These are phyloP conservation scores for Dryadula phaetusa DNA, from an alignment of 2,888 invertebrate genomes.

Conservation along the genomic window DNA sequence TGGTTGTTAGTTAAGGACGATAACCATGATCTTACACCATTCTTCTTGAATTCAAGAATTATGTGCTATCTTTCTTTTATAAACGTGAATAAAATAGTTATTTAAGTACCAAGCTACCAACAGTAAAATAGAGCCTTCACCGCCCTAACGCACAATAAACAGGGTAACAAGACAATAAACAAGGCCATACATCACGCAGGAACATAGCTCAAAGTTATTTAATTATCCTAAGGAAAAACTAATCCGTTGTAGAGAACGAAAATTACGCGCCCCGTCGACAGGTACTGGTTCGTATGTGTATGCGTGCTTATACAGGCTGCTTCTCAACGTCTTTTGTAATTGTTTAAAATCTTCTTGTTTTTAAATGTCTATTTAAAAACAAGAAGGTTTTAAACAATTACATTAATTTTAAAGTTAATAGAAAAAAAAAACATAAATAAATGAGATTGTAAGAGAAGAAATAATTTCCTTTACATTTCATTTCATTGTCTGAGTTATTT, in stretches of 20 bases:
- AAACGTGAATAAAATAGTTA: background rate
- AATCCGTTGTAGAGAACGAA: conserved; percentile 76
- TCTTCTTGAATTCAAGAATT: no score
- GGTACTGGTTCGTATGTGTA: conserved; percentile 65
- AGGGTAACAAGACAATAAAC: conserved; percentile 74
- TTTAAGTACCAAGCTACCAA: conserved; percentile 28
- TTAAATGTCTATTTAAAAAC: no score
- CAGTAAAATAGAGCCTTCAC: conserved; percentile 60
- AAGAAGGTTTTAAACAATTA: no score
- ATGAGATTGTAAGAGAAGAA: no score
- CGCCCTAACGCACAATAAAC: conserved; percentile 54
- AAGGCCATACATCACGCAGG: conserved; percentile 76
- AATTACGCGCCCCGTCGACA: conserved; percentile 73
- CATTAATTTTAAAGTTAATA: no score
- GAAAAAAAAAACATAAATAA: no score
- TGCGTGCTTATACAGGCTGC: conserved; percentile 62
- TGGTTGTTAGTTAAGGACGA: no score
- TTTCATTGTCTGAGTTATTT: no score
- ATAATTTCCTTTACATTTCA: no score
- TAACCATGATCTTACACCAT: no score
- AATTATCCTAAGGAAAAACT: conserved; percentile 83
- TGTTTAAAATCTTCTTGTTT: no score
- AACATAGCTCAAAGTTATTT: conserved; percentile 83
- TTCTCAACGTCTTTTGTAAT: no score
- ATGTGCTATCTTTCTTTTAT: background rate